A percentile compares a stretch with the other conserved stretches of the same genome.
These are phyloP conservation scores for Brachionus sp. DNA, from an alignment of 1,140 invertebrate genomes.

Conservation along the genomic window DNA sequence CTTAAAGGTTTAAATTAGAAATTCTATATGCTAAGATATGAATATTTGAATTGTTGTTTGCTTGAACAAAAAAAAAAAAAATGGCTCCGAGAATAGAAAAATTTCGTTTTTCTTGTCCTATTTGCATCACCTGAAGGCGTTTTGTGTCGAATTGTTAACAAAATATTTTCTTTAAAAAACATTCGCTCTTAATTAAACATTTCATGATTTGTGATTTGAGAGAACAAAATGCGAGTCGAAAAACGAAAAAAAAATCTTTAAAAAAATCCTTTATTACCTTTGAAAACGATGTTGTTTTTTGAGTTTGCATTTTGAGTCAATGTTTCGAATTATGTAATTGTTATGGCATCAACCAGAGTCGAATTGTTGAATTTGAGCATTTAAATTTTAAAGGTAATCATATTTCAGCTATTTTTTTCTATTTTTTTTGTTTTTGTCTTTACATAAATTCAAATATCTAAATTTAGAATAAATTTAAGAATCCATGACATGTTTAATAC, in stretches of 20 bases:
- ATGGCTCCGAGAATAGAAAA: neutral
- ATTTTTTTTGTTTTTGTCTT: neutral
- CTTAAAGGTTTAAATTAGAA: neutral
- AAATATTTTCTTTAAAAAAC: neutral
- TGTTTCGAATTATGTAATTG: neutral
- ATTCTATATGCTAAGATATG: conserved; percentile 19
- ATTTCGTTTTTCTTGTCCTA: neutral
- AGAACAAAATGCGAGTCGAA: neutral
- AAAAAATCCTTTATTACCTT: neutral
- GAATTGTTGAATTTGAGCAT: neutral
- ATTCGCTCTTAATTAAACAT: neutral
- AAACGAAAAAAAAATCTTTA: neutral
- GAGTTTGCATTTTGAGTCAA: conserved; percentile 32
- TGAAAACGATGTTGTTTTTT: conserved; percentile 40
- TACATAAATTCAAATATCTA: neutral
- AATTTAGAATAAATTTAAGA: neutral
- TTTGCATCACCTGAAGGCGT: conserved; percentile 1
- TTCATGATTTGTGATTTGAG: neutral
- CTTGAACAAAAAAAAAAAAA: neutral
- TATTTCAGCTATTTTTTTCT: neutral
- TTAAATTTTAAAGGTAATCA: neutral
- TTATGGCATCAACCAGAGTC: neutral
- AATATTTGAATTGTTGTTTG: conserved; percentile 13
- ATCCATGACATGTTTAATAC: neutral
- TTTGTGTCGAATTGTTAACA: neutral